phyloP scores from a whole-genome alignment of 53 echinoderm and acorn worm genomes.

The Crossaster papposus region DNA sequence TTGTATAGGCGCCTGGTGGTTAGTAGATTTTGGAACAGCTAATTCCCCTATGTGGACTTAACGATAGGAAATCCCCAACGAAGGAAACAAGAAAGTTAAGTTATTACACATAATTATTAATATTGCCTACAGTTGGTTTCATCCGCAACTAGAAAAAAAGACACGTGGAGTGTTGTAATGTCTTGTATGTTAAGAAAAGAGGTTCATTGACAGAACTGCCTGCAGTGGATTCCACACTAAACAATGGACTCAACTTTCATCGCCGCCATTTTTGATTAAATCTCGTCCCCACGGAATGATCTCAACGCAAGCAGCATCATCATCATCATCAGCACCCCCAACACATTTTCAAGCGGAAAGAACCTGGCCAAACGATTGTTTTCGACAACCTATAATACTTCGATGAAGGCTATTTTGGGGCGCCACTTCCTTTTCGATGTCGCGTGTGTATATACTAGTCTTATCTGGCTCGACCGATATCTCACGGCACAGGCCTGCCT shows the following conservation, averaged over 20 bases:
- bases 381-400: constrained; percentile 31
- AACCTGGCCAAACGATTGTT: constrained; percentile 38
- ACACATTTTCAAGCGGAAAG: neutral
- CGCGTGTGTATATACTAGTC: neutral
- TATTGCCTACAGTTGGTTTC: no score
- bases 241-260: neutral
- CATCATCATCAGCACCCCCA: neutral
- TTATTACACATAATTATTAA: no score
- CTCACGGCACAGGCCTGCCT: neutral
- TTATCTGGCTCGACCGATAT: neutral
- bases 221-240: neutral
- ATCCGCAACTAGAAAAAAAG: no score
- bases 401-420: neutral
- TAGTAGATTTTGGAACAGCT: no score
- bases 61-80: no score
- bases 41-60: no score
- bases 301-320: neutral
- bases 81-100: no score
- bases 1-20: no score
- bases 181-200: neutral
- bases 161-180: no score
- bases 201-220: neutral
- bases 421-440: constrained; percentile 37
- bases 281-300: neutral
- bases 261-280: neutral